These are phyloP conservation scores for Porites divaricata DNA, from an alignment of 92 coral and sea anemone genomes.

Conservation along the genomic window DNA sequence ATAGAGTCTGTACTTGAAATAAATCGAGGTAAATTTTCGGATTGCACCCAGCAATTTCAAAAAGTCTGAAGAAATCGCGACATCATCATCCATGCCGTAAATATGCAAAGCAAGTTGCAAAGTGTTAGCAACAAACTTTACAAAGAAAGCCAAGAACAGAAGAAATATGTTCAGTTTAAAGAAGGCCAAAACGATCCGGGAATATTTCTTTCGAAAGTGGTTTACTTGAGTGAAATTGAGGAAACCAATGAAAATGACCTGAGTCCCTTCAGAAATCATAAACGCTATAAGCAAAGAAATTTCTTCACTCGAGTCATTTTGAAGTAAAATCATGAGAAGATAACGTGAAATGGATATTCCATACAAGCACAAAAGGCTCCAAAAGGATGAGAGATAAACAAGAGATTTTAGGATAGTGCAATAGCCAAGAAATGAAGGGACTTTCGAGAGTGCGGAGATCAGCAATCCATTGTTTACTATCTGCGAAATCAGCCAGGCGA, in stretches of 20 bases:
- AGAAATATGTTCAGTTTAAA: conserved; percentile 33
- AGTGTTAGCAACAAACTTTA: conserved; percentile 32
- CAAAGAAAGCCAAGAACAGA: conserved; percentile 22
- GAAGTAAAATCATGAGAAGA: conserved; percentile 2
- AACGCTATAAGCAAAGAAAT: conserved; percentile 16
- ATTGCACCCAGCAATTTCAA: conserved; percentile 17
- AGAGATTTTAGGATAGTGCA: conserved; percentile 29
- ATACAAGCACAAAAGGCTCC: conserved; percentile 31
- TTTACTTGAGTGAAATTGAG: conserved; percentile 53
- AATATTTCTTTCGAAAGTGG: background rate
- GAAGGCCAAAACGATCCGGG: conserved; percentile 21
- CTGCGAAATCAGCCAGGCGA: conserved; percentile 47
- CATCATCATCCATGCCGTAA: conserved; percentile 39
- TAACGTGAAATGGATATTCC: conserved; percentile 33
- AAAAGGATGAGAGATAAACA: conserved; percentile 46
- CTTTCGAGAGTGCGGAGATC: conserved; percentile 21
- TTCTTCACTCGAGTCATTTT: conserved; percentile 10
- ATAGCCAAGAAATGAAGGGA: conserved; percentile 50
- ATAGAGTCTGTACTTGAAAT: conserved; percentile 41
- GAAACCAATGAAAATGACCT: conserved; percentile 34
- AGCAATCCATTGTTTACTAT: conserved; percentile 15
- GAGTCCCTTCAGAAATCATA: conserved; percentile 1
- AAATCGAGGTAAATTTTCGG: conserved; percentile 39
- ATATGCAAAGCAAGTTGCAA: conserved; percentile 59
- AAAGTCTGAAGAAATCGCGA: conserved; percentile 28